These are phyloP conservation scores for Bombus vancouverensis DNA, from an alignment of 1,140 invertebrate species.

Conservation along the genomic window DNA sequence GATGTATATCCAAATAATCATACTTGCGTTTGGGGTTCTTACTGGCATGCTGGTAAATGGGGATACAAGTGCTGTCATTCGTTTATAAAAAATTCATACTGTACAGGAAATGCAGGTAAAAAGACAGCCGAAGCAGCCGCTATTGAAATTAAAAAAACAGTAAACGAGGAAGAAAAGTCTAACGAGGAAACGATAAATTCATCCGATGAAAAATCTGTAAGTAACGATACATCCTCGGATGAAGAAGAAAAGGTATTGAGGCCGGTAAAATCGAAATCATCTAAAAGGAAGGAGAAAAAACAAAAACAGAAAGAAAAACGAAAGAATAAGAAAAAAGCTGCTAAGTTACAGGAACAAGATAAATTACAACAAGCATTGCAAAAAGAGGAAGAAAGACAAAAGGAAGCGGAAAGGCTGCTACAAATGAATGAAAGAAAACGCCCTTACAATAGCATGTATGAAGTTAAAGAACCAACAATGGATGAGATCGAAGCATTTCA, in stretches of 20 bases:
- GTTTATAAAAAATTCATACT: constrained; percentile 95
- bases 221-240: constrained; percentile 70
- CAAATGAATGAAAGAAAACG: constrained; percentile 94
- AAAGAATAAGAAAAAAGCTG: constrained; percentile 86
- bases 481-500: constrained; percentile 97
- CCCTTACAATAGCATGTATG: constrained; percentile 95
- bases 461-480: constrained; percentile 91
- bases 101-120: constrained; percentile 92
- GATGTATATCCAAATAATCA: constrained; percentile 97
- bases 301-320: constrained; percentile 87
- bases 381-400: constrained; percentile 86
- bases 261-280: constrained; percentile 74
- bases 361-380: constrained; percentile 85
- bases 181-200: constrained; percentile 57
- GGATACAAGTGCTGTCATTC: constrained; percentile 98
- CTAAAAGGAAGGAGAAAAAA: constrained; percentile 83
- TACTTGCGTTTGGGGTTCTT: constrained; percentile 97
- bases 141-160: constrained; percentile 19
- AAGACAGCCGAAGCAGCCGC: constrained; percentile 40
- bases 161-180: constrained; percentile 35
- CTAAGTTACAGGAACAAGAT: constrained; percentile 82
- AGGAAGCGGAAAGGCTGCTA: constrained; percentile 86
- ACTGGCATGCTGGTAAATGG: constrained; percentile 96
- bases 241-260: constrained; percentile 74
- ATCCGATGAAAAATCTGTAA: constrained; percentile 64